Evolutionary conservation across 2,797 vertebrate species (phyloP).

Genomic region (Distichodus sexfasciatus): DNA sequence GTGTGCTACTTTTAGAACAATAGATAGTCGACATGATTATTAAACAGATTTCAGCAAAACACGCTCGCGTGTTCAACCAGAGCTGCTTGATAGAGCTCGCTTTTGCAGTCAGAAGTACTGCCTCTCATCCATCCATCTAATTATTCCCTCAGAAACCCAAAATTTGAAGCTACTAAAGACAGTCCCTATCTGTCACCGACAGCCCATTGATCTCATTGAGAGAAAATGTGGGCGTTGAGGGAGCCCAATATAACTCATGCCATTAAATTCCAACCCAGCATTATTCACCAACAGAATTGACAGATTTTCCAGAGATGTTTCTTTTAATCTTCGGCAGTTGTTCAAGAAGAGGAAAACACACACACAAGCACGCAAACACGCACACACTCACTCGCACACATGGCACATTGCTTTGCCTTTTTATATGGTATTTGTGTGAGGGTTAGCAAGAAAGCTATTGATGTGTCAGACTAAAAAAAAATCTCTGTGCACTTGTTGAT

Average conservation of each 20-base stretch:
- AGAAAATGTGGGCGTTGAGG: slow-evolving; percentile 79
- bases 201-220: slow-evolving; percentile 81
- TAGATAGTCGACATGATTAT: slow-evolving; percentile 70
- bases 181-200: slow-evolving; percentile 80
- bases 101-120: slow-evolving; percentile 71
- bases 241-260: slow-evolving; percentile 81
- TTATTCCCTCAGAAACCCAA: slow-evolving; percentile 85
- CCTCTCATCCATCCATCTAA: slow-evolving; percentile 82
- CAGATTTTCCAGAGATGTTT: slow-evolving; percentile 81
- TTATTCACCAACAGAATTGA: slow-evolving; percentile 81
- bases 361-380: too few relatives aligned
- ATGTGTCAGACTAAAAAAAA: slow-evolving; percentile 66
- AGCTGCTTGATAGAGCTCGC: slow-evolving; percentile 70
- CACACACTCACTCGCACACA: too few relatives aligned
- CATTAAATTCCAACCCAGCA: slow-evolving; percentile 79
- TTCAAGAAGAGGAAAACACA: slow-evolving; percentile 68
- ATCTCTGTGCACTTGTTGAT: slow-evolving; percentile 75
- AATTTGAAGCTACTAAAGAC: slow-evolving; percentile 83
- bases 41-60: slow-evolving; percentile 75
- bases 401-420: slow-evolving; percentile 70
- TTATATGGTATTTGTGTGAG: slow-evolving; percentile 75
- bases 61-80: slow-evolving; percentile 68
- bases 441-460: slow-evolving; percentile 77
- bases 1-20: slow-evolving; percentile 75
- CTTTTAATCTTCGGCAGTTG: slow-evolving; percentile 85